Conservation (phyloP, 2,113 vertebrate genomes). For the Heterocephalus glaber region DNA sequence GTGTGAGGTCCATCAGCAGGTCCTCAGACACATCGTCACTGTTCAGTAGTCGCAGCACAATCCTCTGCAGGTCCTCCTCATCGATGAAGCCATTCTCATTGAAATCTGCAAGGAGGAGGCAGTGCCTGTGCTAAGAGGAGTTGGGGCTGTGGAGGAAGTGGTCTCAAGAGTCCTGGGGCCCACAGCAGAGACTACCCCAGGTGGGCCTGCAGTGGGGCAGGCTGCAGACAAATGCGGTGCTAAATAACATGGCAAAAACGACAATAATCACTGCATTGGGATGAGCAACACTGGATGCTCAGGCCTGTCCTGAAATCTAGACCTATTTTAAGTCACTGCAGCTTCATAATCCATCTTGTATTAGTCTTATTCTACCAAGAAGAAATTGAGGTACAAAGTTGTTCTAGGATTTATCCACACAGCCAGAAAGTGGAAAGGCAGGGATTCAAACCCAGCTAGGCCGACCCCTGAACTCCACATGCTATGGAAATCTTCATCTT, state of each 20-base stretch:
- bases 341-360: neutral
- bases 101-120: constrained; percentile 71
- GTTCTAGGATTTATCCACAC: neutral
- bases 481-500: neutral
- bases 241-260: neutral
- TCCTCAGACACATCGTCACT: constrained; percentile 52
- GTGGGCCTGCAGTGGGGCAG: too few species aligned
- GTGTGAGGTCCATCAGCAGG: constrained; percentile 64
- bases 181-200: neutral
- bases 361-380: neutral
- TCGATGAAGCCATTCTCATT: constrained; percentile 82
- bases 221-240: neutral
- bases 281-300: accelerated
- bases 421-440: too few species aligned
- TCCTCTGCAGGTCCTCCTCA: constrained; percentile 74
- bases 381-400: neutral
- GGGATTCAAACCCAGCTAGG: neutral
- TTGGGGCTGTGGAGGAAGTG: neutral
- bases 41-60: constrained; percentile 70
- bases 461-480: accelerated
- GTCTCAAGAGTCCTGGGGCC: neutral
- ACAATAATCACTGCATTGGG: too few species aligned
- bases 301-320: neutral
- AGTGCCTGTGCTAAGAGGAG: neutral
- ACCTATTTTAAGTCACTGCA: neutral